Evolutionary conservation across 2,113 vertebrate genomes (phyloP).

Genomic region (Vidua macroura): DNA sequence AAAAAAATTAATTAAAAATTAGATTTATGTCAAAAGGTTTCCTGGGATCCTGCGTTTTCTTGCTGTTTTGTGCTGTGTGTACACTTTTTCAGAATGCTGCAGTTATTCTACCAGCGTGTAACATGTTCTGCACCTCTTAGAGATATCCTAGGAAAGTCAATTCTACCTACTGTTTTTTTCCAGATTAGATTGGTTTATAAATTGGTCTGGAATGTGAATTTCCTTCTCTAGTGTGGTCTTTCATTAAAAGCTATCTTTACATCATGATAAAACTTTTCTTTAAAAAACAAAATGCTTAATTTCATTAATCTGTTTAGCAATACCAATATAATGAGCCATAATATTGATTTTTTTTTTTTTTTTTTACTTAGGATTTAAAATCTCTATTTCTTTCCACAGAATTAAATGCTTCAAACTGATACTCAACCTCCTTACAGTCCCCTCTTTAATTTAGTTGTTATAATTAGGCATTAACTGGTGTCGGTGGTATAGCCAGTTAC

Average conservation of each 20-base stretch:
- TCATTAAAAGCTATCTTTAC: conserved; percentile 64
- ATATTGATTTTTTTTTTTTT: conserved; percentile 77
- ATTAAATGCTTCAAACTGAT: conserved; percentile 91
- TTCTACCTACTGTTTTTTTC: conserved; percentile 18
- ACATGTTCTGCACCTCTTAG: not conserved
- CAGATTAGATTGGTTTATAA: conserved; percentile 63
- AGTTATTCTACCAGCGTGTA: not conserved
- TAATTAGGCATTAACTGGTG: conserved; percentile 99
- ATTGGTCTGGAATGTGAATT: conserved; percentile 63
- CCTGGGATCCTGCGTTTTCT: not conserved
- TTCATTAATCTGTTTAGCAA: conserved; percentile 83
- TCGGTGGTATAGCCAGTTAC: conserved; percentile 97
- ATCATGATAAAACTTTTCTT: conserved; percentile 66
- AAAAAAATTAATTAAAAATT: not conserved
- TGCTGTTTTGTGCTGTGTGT: not conserved
- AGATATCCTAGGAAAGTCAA: conserved; percentile 34
- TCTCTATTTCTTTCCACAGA: conserved; percentile 88
- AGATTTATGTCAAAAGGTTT: not conserved
- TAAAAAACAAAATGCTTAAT: conserved; percentile 74
- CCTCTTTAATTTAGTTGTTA: conserved; percentile 99
- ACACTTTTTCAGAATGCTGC: not conserved
- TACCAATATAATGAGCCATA: conserved; percentile 82
- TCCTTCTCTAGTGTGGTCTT: conserved; percentile 49
- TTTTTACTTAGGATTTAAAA: conserved; percentile 80
- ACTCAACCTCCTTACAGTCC: conserved; percentile 84